Base-by-base conservation (phyloP, 1,140 invertebrate species). In the Leptonema lineaticorne region DNA sequence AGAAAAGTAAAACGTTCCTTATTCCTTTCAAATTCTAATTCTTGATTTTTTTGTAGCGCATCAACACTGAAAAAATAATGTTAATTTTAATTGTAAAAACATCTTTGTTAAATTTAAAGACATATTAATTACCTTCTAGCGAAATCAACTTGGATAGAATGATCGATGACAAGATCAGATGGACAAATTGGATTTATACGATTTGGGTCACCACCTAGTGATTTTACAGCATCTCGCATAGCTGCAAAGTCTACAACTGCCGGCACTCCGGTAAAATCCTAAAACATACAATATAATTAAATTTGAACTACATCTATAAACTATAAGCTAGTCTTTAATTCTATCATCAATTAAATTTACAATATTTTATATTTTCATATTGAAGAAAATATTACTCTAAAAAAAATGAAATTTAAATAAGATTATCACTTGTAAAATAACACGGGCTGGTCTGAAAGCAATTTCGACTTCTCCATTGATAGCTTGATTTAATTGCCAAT, bases 231-330 rank as follows among this genome's bases (percentile, higher is more conserved):
- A 85, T 99, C 96, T 75, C 97, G 84, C 96, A 99, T 99, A 5
- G 95, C 95, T 30, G 97, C 97, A 85, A 99, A 97, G 81, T 99
- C 97, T 9, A 99, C 96, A 8, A 99, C 94, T 7, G 95, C 96
- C 16, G 97, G 96, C 0, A 99, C 95, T n/a, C 96, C 96, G 53
- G 95, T 98, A 67, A 92, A 92, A 82, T 95, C 93, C 91, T 94
- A 5, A 56, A 56, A n/a, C 20, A 56, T 27, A 14, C 16, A 4
- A 16, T 41, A 41, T 4, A 41, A 41, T 41, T 4, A 16, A 41
- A 4, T 14, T 41, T 41, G 37, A 6, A 11, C n/a, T n/a, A n/a
- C n/a, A n/a, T n/a, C n/a, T n/a, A n/a, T n/a, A n/a, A n/a, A n/a
- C n/a, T n/a, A n/a, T n/a, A n/a, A n/a, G n/a, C 2, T 41, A 11